These are phyloP conservation scores for Elanus axillaris DNA, from an alignment of 2,113 vertebrate genomes.

Conservation along the genomic window DNA sequence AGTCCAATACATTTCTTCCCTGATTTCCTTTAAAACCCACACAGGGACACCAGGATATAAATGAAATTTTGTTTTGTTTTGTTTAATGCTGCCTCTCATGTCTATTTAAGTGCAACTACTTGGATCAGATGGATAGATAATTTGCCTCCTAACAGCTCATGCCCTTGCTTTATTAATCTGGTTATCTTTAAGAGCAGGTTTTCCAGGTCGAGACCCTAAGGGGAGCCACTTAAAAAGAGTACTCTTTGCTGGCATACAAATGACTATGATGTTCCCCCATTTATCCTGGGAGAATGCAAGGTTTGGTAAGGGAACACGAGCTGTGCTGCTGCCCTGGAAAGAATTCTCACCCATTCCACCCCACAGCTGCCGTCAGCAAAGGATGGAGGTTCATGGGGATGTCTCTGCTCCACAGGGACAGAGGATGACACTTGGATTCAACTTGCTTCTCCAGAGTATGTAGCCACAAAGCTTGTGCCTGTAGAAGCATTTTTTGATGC, in stretches of 20 bases:
- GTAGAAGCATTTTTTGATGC: neutral
- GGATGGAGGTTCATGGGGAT: neutral
- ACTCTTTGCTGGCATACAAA: neutral
- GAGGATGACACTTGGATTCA: neutral
- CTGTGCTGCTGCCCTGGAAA: neutral
- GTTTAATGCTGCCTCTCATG: neutral
- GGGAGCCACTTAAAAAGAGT: neutral
- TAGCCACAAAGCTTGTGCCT: neutral
- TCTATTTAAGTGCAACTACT: slow-evolving; percentile 8
- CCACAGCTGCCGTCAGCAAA: neutral
- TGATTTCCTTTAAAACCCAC: neutral
- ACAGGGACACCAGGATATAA: neutral
- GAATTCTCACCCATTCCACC: neutral
- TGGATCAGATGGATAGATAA: neutral
- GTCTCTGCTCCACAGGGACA: neutral
- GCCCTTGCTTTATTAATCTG: slow-evolving; percentile 3
- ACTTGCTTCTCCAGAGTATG: neutral
- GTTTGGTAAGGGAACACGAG: neutral
- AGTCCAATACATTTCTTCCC: neutral
- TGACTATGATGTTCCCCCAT: neutral
- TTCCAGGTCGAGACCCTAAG: neutral
- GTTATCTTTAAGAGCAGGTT: slow-evolving; percentile 6
- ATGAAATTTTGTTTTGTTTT: neutral
- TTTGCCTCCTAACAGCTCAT: neutral
- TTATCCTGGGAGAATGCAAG: neutral